Conservation (phyloP, 2,797 vertebrate species). For the Crypturellus tataupa region DNA sequence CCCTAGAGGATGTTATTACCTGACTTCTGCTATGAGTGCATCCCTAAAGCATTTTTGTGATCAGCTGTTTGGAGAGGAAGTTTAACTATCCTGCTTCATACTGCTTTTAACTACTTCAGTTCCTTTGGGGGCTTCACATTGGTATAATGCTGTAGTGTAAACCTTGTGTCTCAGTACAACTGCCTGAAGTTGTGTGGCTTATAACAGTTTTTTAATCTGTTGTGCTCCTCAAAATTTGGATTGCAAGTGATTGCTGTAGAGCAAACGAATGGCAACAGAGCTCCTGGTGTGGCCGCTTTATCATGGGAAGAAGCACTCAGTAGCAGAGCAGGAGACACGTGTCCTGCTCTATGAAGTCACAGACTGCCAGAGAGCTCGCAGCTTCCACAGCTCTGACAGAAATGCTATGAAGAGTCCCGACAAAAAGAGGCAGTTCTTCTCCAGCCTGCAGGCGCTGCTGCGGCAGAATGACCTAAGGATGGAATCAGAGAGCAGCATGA, state of each 20-base stretch:
- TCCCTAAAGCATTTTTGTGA: background rate
- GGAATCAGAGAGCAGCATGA: background rate
- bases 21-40: background rate
- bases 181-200: background rate
- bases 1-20: background rate
- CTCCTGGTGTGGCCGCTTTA: background rate
- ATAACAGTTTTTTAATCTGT: background rate
- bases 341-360: rapidly evolving
- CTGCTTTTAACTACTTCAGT: background rate
- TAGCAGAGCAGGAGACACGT: rapidly evolving
- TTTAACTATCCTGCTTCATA: rapidly evolving
- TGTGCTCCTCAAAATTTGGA: background rate
- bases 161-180: rapidly evolving
- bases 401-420: background rate
- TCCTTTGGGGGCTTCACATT: background rate
- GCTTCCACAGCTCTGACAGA: background rate
- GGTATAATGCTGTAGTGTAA: background rate
- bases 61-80: background rate
- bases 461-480: rapidly evolving
- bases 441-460: background rate
- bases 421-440: rapidly evolving
- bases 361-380: rapidly evolving
- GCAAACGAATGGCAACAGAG: rapidly evolving
- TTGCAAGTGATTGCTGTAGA: background rate
- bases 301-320: rapidly evolving